Evolutionary conservation across 2,113 vertebrate species (phyloP).

Genomic region (Halcyon malimbica): DNA sequence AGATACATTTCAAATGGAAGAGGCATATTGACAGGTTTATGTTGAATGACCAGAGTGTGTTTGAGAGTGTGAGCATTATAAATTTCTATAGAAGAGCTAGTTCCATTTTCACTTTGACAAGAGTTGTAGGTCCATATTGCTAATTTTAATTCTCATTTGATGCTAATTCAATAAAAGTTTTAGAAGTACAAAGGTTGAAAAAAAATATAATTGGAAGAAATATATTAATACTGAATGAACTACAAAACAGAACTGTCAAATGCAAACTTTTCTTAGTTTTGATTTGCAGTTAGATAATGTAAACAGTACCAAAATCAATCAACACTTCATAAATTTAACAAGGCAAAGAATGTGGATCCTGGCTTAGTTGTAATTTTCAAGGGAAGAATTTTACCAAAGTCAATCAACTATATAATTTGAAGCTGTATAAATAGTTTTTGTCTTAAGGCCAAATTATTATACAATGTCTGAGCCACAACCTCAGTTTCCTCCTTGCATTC

Average conservation of each 20-base stretch:
- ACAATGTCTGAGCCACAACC: conserved; percentile 35
- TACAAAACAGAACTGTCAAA: background rate
- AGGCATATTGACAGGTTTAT: background rate
- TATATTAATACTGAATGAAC: background rate
- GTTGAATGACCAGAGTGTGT: background rate
- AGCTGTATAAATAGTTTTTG: background rate
- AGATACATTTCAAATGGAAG: background rate
- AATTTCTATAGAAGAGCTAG: background rate
- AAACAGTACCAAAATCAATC: conserved; percentile 18
- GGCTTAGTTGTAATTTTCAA: background rate
- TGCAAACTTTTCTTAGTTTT: background rate
- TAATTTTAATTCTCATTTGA: background rate
- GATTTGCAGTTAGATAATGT: conserved; percentile 6
- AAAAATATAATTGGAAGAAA: background rate
- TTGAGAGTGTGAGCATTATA: background rate
- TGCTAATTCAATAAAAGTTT: background rate
- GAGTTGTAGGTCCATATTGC: background rate
- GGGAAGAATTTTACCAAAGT: background rate
- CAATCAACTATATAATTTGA: conserved; percentile 31
- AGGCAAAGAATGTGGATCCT: background rate
- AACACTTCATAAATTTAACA: background rate
- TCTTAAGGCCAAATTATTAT: background rate
- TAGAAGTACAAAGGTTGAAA: background rate
- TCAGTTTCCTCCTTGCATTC: conserved; percentile 11
- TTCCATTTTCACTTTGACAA: background rate